phyloP scores from a whole-genome alignment of 30 jellyfish, hydroid and myxozoan species.

The Phacellophora camtschatica region DNA sequence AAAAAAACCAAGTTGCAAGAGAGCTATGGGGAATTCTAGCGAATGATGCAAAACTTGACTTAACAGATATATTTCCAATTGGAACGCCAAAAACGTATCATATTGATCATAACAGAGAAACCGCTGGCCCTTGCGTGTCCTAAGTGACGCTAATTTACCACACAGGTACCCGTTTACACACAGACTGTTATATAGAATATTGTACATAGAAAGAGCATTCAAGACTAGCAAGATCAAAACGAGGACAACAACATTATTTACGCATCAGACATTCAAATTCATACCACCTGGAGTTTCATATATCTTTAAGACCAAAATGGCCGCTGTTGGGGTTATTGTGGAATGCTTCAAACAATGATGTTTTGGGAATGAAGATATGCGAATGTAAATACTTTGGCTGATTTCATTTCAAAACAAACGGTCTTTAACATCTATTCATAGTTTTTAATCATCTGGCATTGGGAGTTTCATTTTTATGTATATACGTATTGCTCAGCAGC shows the following conservation, averaged over 20 bases:
- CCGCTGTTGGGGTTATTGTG: not conserved
- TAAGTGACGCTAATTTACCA: not conserved
- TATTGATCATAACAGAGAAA: slow-evolving; percentile 74
- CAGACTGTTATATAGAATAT: too few relatives aligned
- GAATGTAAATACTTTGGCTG: too few relatives aligned
- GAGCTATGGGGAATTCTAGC: slow-evolving; percentile 75
- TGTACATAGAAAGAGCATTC: too few relatives aligned
- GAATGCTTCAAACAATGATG: not conserved
- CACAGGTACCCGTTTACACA: too few relatives aligned
- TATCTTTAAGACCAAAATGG: slow-evolving; percentile 7
- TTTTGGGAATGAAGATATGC: too few relatives aligned
- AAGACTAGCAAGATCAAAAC: not conserved
- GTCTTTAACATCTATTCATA: too few relatives aligned
- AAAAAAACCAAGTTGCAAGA: slow-evolving; percentile 73
- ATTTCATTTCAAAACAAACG: too few relatives aligned
- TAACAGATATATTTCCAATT: slow-evolving; percentile 74
- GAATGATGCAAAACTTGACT: slow-evolving; percentile 67
- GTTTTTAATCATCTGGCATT: too few relatives aligned
- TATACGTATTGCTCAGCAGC: too few relatives aligned
- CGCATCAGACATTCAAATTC: slow-evolving; percentile 14
- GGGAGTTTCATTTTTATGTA: too few relatives aligned
- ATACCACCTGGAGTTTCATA: not conserved
- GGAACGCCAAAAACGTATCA: slow-evolving; percentile 75
- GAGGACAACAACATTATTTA: not conserved
- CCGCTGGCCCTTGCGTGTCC: slow-evolving; percentile 76